phyloP scores from a whole-genome alignment of 1,140 invertebrate species.

The Drosophila biarmipes region DNA sequence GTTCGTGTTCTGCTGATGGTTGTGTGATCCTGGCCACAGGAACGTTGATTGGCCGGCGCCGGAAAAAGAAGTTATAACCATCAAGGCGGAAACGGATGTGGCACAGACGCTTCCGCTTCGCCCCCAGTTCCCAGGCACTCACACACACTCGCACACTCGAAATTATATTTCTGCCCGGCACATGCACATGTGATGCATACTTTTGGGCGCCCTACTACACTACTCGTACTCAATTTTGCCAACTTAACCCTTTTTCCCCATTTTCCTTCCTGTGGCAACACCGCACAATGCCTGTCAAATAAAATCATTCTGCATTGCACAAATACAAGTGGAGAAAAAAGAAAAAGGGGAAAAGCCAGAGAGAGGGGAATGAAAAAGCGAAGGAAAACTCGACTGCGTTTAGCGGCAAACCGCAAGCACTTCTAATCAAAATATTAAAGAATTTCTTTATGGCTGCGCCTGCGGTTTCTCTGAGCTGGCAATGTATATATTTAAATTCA shows the following conservation, averaged over 20 bases:
- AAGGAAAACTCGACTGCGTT: conserved; percentile 40
- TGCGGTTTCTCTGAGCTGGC: conserved; percentile 46
- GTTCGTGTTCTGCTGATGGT: conserved; percentile 6
- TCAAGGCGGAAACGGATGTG: conserved; percentile 79
- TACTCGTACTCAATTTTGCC: too few relatives aligned
- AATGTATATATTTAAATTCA: conserved; percentile 58
- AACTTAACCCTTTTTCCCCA: not conserved
- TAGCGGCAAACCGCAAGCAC: conserved; percentile 71
- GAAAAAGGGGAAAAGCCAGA: not conserved
- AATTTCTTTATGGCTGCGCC: conserved; percentile 49
- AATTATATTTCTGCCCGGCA: conserved; percentile 39
- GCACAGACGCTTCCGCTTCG: conserved; percentile 74
- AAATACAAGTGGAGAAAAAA: conserved; percentile 13
- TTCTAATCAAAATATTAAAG: conserved; percentile 74
- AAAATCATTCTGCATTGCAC: conserved; percentile 74
- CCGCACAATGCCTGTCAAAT: conserved; percentile 69
- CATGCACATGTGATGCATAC: conserved; percentile 54
- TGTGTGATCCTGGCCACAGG: conserved; percentile 57
- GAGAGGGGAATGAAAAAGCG: not conserved
- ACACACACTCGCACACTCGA: conserved; percentile 4
- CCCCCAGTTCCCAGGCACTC: conserved; percentile 29
- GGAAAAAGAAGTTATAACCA: conserved; percentile 81
- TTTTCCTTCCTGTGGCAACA: conserved; percentile 26
- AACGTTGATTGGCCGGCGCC: conserved; percentile 75
- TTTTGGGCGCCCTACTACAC: conserved; percentile 20